These are phyloP conservation scores for Harpegnathos saltator DNA, from an alignment of 1,140 invertebrate genomes.

Conservation along the genomic window DNA sequence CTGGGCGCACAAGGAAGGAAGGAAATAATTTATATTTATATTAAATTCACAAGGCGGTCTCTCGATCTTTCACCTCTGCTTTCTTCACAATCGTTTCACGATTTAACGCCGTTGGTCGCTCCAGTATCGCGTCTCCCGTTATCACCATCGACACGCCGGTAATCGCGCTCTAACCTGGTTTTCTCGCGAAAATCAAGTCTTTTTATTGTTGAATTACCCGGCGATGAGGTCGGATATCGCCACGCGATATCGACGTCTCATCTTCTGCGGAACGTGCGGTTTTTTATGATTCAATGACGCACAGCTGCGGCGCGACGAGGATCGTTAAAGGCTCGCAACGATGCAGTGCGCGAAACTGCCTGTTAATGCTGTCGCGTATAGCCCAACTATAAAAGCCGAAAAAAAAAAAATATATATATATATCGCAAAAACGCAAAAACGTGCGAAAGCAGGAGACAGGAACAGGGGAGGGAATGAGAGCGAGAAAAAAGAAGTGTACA, in stretches of 20 bases:
- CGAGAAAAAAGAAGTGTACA: too few relatives aligned
- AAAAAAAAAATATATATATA: too few relatives aligned
- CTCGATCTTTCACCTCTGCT: too few relatives aligned
- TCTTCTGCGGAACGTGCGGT: background rate
- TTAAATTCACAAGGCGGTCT: too few relatives aligned
- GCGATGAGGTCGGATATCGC: background rate
- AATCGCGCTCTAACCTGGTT: background rate
- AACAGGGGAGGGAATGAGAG: background rate
- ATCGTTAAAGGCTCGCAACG: background rate
- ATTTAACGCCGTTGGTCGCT: too few relatives aligned
- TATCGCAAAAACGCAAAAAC: background rate
- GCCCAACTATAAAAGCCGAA: background rate
- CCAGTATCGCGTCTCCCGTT: too few relatives aligned
- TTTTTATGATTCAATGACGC: background rate
- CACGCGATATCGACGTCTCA: constrained; percentile 9
- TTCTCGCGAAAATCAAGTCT: constrained; percentile 6
- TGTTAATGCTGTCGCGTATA: background rate
- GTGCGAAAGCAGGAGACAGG: background rate
- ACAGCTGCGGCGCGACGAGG: background rate
- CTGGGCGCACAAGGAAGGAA: too few relatives aligned
- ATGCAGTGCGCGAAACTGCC: background rate
- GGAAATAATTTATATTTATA: too few relatives aligned
- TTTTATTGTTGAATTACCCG: background rate
- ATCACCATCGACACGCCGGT: too few relatives aligned
- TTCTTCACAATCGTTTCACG: too few relatives aligned